Evolutionary conservation across 2,113 vertebrate genomes (phyloP), one percentile per base, ranked within the genome.

Genomic region (Ariopsis seemanni): DNA sequence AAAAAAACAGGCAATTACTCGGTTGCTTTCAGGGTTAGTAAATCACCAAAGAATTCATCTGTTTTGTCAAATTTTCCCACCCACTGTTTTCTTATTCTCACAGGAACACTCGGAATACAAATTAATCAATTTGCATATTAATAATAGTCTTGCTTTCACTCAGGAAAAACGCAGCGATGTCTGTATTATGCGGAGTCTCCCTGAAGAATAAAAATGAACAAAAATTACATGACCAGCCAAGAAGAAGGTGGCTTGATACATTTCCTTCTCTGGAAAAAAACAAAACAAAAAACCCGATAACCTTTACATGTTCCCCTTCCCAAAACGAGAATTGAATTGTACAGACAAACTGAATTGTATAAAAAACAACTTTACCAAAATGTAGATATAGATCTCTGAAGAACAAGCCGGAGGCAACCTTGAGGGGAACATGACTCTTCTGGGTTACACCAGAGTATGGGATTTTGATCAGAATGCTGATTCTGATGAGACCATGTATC

Each of bases 121-220:
- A 83, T 75, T 62, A 83, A 83, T 83, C 30, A 50, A 87, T 80
- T 86, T 86, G 85, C 75, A 65, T 86, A 55, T 80, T 86, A 79
- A 80, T 80, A 65, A 63, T 55, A 81, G 20, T 55, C 62, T 84
- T 72, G n/a, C 57, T 30, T 69, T 58, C 62, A 48, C 25, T 25
- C 65, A 72, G 20, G 77, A 67, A 34, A 55, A 77, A 52, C 30
- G 58, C 58, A 62, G 84, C 34, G 67, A 77, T 62, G 42, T 79
- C 34, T 78, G n/a, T 67, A 86, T 79, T 63, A 79, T 86, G 60
- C 27, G 75, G 42, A 5, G 60, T 79, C 79, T 86, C 15, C 48
- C 58, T 30, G n/a, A 20, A 11, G 34, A 58, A 34, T 53, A 22
- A 22, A 72, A 85, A 42, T 27, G 5, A 57, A 86, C n/a, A 58